Evolutionary conservation across 2,888 invertebrate genomes (phyloP).

Genomic region (Zelleria hepariella): DNA sequence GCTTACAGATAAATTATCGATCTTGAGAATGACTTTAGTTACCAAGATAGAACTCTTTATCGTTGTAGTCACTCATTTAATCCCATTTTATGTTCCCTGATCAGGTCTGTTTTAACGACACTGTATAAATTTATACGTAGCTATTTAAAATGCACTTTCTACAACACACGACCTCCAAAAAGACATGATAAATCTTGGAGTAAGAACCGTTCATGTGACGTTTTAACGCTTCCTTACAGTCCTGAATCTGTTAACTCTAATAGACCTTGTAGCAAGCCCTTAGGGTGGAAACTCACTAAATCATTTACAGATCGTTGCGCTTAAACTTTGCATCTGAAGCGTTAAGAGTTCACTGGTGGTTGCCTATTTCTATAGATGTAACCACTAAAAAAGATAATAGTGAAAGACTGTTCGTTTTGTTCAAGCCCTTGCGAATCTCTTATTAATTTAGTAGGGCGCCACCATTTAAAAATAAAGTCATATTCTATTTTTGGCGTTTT

Average conservation of each 20-base stretch:
- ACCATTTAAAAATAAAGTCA: too few relatives aligned
- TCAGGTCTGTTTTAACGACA: not conserved
- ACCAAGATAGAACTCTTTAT: not conserved
- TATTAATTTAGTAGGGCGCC: too few relatives aligned
- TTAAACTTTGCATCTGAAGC: not conserved
- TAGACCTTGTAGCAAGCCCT: not conserved
- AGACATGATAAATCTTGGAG: slow-evolving; percentile 3
- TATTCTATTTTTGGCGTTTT: too few relatives aligned
- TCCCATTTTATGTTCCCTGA: not conserved
- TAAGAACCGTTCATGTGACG: slow-evolving; percentile 1
- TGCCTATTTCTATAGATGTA: too few relatives aligned
- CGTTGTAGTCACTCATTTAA: not conserved
- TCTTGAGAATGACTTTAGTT: not conserved
- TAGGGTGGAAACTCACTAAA: not conserved
- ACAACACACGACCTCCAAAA: not conserved
- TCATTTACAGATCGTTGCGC: not conserved
- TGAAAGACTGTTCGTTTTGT: too few relatives aligned
- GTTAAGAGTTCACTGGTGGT: too few relatives aligned
- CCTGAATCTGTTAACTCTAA: slow-evolving; percentile 6
- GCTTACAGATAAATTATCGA: not conserved
- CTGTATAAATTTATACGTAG: not conserved
- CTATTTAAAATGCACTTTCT: slow-evolving; percentile 4
- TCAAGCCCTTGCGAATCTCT: too few relatives aligned
- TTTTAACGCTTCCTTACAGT: slow-evolving; percentile 7
- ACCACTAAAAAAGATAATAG: too few relatives aligned